These are phyloP conservation scores for Aspidoscelis tigris DNA, from an alignment of 2,113 vertebrate species.

Conservation along the genomic window DNA sequence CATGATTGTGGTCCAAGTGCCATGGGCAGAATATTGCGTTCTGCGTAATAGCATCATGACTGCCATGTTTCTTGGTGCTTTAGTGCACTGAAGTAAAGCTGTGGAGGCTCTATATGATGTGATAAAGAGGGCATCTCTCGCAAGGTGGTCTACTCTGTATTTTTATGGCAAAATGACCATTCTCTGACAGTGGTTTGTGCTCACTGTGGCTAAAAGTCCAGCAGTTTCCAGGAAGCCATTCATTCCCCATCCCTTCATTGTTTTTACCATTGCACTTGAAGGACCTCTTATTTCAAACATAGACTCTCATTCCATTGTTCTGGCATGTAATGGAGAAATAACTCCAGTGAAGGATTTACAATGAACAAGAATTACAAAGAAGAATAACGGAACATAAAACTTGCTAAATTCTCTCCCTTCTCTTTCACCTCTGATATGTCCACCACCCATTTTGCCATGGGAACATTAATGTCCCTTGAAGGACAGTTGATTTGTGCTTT, in stretches of 20 bases:
- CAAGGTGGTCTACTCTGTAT: not conserved
- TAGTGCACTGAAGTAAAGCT: no score
- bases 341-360: not conserved
- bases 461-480: slow-evolving; percentile 9
- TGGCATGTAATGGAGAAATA: not conserved
- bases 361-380: slow-evolving; percentile 3
- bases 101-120: no score
- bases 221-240: not conserved
- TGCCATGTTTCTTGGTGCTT: no score
- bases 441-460: not conserved
- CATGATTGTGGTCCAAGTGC: no score
- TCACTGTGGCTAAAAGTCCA: not conserved
- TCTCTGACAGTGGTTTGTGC: not conserved
- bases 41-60: no score
- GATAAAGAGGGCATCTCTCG: not conserved
- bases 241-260: not conserved
- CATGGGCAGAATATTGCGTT: no score
- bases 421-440: not conserved
- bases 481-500: slow-evolving; percentile 24
- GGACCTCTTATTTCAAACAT: slow-evolving; percentile 1
- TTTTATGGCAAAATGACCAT: not conserved
- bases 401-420: not conserved
- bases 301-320: not conserved
- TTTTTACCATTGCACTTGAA: not conserved
- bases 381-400: not conserved